A percentile compares a stretch with the other conserved stretches of the same genome.
Conservation (phyloP, 1,140 invertebrate species). For the Drosophila ogumai region DNA sequence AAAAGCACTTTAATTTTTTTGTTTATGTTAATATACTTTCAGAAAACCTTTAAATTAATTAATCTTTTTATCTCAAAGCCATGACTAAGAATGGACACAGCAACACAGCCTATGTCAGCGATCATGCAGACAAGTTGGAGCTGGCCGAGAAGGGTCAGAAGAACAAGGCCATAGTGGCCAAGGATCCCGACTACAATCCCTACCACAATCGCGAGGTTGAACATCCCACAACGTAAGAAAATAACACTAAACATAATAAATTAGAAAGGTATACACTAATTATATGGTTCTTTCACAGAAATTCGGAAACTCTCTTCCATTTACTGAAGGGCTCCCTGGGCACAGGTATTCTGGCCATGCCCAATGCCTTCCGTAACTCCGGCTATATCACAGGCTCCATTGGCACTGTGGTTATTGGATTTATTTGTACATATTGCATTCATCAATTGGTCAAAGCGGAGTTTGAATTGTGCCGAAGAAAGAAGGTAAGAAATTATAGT, state of each 20-base stretch:
- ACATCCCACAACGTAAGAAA: constrained; percentile 89
- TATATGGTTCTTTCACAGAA: constrained; percentile 85
- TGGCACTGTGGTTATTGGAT: constrained; percentile 89
- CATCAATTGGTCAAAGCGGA: constrained; percentile 90
- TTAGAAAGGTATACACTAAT: background rate
- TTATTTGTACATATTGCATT: constrained; percentile 92
- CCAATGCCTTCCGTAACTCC: constrained; percentile 92
- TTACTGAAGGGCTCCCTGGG: constrained; percentile 94
- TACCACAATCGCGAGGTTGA: constrained; percentile 88
- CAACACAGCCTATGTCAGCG: constrained; percentile 76
- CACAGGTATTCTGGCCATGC: constrained; percentile 96
- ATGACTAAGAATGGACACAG: constrained; percentile 84
- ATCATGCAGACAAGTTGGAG: constrained; percentile 84
- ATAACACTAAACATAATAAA: background rate
- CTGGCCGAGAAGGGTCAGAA: constrained; percentile 85
- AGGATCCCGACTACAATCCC: constrained; percentile 87
- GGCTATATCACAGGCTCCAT: constrained; percentile 90
- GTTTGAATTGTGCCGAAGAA: constrained; percentile 89
- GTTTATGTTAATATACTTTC: too few species aligned
- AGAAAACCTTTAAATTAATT: background rate
- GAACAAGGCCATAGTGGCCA: constrained; percentile 69
- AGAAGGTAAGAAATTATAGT: constrained; percentile 64
- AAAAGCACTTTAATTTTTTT: background rate
- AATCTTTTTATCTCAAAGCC: constrained; percentile 23
- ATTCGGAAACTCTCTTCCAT: constrained; percentile 92